Conservation (phyloP, 2,888 invertebrate species). For the Cacoxenus indagator region DNA sequence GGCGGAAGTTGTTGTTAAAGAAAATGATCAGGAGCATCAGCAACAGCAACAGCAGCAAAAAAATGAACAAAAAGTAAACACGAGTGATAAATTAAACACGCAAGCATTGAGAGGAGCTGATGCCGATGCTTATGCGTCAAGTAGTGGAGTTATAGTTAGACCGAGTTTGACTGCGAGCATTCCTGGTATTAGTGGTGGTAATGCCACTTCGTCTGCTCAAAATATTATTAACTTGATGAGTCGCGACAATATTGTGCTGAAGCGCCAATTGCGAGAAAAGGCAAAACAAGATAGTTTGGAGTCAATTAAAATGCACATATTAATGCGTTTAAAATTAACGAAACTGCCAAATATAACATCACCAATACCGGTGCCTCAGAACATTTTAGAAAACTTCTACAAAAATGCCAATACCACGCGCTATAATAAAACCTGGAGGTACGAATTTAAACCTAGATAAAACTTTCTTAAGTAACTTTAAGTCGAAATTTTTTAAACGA, state of each 20-base stretch:
- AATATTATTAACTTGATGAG: slow-evolving; percentile 50
- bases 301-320: slow-evolving; percentile 77
- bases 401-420: slow-evolving; percentile 53
- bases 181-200: slow-evolving; percentile 12
- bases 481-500: neutral
- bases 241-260: slow-evolving; percentile 47
- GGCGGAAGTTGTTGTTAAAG: slow-evolving; percentile 13
- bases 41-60: slow-evolving; percentile 26
- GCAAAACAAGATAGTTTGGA: slow-evolving; percentile 75
- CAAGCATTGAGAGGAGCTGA: neutral
- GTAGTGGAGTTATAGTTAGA: neutral
- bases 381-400: slow-evolving; percentile 72
- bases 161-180: neutral
- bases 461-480: neutral
- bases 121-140: neutral
- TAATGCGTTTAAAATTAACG: slow-evolving; percentile 76
- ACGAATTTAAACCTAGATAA: neutral
- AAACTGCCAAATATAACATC: slow-evolving; percentile 77
- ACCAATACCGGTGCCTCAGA: slow-evolving; percentile 74
- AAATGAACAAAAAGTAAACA: slow-evolving; percentile 2
- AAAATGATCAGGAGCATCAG: slow-evolving; percentile 21
- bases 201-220: slow-evolving; percentile 7
- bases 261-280: slow-evolving; percentile 73
- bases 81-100: slow-evolving; percentile 8
- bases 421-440: slow-evolving; percentile 19